Evolutionary conservation across 2,113 vertebrate genomes (phyloP).

Genomic region (Potamarius usumacintae): DNA sequence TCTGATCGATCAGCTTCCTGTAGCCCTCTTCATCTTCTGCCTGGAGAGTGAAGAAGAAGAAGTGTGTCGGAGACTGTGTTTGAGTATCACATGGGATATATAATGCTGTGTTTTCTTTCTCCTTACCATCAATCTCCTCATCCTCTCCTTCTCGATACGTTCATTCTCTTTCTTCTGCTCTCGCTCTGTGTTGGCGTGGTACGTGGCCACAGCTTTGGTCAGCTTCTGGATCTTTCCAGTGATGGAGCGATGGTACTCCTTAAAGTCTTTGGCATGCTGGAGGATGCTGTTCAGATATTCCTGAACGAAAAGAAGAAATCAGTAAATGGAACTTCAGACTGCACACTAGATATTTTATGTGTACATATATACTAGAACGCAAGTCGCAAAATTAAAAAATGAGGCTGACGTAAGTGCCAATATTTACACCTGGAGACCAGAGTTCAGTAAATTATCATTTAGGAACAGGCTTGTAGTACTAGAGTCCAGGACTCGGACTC

Average conservation of each 20-base stretch:
- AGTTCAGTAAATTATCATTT: too few species aligned
- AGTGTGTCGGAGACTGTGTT: background rate
- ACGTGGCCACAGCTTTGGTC: conserved; percentile 93
- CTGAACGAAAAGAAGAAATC: conserved; percentile 60
- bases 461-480: too few species aligned
- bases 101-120: background rate
- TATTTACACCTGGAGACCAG: too few species aligned
- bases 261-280: conserved; percentile 97
- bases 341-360: background rate
- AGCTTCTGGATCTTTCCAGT: conserved; percentile 94
- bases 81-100: background rate
- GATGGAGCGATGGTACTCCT: conserved; percentile 94
- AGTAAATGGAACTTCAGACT: background rate
- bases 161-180: conserved; percentile 99
- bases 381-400: background rate
- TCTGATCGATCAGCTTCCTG: conserved; percentile 96
- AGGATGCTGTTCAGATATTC: conserved; percentile 99
- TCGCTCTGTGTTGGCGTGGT: conserved; percentile 95
- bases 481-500: too few species aligned
- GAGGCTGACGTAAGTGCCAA: background rate
- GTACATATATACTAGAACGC: background rate
- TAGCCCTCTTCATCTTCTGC: conserved; percentile 97
- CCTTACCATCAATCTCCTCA: conserved; percentile 92
- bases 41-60: conserved; percentile 60
- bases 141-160: conserved; percentile 94